Percentiles rank a stretch among this genome's conserved stretches.
phyloP scores from a whole-genome alignment of 2,113 vertebrate genomes.

The Ia io region DNA sequence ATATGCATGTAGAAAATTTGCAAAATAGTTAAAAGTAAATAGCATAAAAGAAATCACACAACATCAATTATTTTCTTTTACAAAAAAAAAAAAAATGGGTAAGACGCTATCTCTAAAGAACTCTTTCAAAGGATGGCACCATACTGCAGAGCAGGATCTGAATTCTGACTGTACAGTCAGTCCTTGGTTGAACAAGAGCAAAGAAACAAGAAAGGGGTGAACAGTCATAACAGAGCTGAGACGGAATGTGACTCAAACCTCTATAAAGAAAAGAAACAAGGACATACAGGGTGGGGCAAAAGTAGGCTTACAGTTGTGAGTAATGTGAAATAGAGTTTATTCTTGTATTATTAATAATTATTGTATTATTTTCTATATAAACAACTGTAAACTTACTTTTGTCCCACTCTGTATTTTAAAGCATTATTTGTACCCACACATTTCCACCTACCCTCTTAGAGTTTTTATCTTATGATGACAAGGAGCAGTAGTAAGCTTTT shows the following conservation, averaged over 20 bases:
- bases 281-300: background rate
- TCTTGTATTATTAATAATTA: background rate
- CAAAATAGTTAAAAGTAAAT: background rate
- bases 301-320: background rate
- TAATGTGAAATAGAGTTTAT: background rate
- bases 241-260: background rate
- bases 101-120: background rate
- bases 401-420: background rate
- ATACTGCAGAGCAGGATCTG: background rate
- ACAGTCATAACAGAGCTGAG: conserved; percentile 38
- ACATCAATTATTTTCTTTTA: background rate
- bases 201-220: conserved; percentile 20
- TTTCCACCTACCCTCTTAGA: background rate
- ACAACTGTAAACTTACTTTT: background rate
- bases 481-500: background rate
- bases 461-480: background rate
- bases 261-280: conserved; percentile 30
- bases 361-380: background rate
- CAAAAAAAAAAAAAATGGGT: background rate
- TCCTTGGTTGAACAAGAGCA: conserved; percentile 10
- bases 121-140: background rate
- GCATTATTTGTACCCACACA: background rate
- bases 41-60: background rate
- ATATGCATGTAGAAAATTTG: background rate
- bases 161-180: background rate